Evolutionary conservation across 2,113 vertebrate species (phyloP).

Genomic region (Platysternon megacephalum): DNA sequence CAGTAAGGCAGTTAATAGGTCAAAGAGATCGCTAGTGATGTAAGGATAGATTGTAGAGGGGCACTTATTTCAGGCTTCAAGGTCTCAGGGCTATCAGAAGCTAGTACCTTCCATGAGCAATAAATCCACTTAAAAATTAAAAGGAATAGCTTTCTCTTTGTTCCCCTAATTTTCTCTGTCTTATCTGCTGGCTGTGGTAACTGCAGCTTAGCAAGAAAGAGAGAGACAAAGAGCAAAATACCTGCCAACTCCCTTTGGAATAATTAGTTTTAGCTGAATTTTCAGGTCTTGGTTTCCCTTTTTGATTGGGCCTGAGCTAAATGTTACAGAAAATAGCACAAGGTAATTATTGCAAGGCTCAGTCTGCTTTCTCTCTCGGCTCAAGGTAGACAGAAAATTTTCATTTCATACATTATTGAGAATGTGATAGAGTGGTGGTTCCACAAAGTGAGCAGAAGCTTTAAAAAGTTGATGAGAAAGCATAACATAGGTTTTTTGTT

Average conservation of each 20-base stretch:
- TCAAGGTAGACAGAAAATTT: conserved; percentile 48
- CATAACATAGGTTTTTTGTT: conserved; percentile 24
- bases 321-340: conserved; percentile 6
- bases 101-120: conserved; percentile 3
- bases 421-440: background rate
- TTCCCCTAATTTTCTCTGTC: background rate
- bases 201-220: conserved; percentile 12
- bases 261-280: conserved; percentile 2
- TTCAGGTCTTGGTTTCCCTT: background rate
- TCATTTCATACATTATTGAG: conserved; percentile 71
- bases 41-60: conserved; percentile 25
- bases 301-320: background rate
- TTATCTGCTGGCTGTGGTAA: background rate
- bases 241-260: conserved; percentile 4
- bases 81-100: background rate
- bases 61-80: conserved; percentile 7
- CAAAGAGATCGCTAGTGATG: conserved; percentile 47
- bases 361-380: background rate
- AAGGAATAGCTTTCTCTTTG: background rate
- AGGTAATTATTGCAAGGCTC: conserved; percentile 24
- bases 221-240: conserved; percentile 18
- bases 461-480: conserved; percentile 67
- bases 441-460: conserved; percentile 44
- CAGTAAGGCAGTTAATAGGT: conserved; percentile 27
- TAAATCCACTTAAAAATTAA: background rate